Conservation (phyloP, 35 echinoderm and acorn worm genomes). For the Antedon bifida region DNA sequence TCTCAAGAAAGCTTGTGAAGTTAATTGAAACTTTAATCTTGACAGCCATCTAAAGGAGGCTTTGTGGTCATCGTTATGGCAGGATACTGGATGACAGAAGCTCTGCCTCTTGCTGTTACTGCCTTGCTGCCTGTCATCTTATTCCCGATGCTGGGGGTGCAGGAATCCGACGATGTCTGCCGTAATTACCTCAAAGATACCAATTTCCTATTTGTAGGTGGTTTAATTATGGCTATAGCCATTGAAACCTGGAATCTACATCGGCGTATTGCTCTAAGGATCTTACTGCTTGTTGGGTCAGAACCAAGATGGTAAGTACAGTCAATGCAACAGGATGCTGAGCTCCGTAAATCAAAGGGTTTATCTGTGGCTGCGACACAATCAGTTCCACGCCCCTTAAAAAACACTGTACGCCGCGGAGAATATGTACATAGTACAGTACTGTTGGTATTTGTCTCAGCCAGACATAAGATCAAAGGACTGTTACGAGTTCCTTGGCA, state of each 20-base stretch:
- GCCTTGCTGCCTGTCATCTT: slow-evolving; percentile 44
- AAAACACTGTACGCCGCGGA: no score
- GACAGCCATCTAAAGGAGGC: slow-evolving; percentile 44
- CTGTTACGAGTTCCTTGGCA: no score
- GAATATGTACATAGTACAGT: no score
- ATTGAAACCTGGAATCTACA: slow-evolving; percentile 81
- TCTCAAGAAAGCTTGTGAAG: no score
- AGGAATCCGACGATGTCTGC: slow-evolving; percentile 57
- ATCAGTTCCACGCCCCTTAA: no score
- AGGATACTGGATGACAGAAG: slow-evolving; percentile 60
- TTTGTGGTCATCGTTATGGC: slow-evolving; percentile 71
- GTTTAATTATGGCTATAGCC: slow-evolving; percentile 65
- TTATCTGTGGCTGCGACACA: no score
- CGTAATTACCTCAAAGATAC: slow-evolving; percentile 81
- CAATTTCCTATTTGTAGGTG: slow-evolving; percentile 62
- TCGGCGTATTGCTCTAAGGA: slow-evolving; percentile 49
- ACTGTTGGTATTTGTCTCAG: no score
- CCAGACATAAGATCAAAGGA: no score
- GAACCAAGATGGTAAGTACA: slow-evolving; percentile 59
- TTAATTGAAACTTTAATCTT: no score
- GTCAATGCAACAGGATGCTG: no score
- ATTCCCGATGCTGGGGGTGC: slow-evolving; percentile 46
- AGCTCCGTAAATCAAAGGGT: no score
- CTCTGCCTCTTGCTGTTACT: slow-evolving; percentile 59
- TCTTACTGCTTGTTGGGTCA: slow-evolving; percentile 47